Percentiles rank a stretch among this genome's conserved stretches.
phyloP scores from a whole-genome alignment of 2,888 invertebrate genomes.

The Andrena bicolor region DNA sequence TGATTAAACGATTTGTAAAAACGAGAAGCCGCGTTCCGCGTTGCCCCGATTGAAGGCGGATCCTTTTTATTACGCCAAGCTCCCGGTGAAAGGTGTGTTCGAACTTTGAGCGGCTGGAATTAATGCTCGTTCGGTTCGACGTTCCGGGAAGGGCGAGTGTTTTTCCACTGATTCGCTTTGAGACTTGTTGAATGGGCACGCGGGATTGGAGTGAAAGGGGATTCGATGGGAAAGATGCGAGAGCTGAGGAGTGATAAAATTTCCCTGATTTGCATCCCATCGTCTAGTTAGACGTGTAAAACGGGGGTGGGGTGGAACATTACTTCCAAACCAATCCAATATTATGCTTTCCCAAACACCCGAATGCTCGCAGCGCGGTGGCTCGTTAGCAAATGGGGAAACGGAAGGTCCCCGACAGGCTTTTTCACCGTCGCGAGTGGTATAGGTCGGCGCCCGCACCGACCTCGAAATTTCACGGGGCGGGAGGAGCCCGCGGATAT shows the following conservation, averaged over 20 bases:
- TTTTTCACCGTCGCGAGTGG: background rate
- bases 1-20: slow-evolving; percentile 3
- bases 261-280: background rate
- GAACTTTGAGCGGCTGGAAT: slow-evolving; percentile 39
- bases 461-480: slow-evolving; percentile 23
- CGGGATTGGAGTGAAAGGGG: background rate
- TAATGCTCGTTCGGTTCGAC: slow-evolving; percentile 28
- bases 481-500: slow-evolving; percentile 57
- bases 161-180: slow-evolving; percentile 41
- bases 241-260: slow-evolving; percentile 3
- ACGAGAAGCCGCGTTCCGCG: background rate
- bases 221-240: background rate
- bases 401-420: background rate
- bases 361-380: too few species aligned
- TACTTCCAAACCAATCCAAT: background rate
- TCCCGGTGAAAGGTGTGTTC: slow-evolving; percentile 62
- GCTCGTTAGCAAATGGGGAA: too few species aligned
- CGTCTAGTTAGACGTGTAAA: too few species aligned
- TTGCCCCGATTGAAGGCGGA: background rate
- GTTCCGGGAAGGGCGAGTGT: background rate
- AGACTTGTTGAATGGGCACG: slow-evolving; percentile 30
- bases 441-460: slow-evolving; percentile 7
- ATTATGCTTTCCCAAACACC: too few species aligned
- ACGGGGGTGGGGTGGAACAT: background rate
- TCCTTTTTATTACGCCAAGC: background rate